These are phyloP conservation scores for Heterocephalus glaber DNA, from an alignment of 2,113 vertebrate genomes.

Conservation along the genomic window DNA sequence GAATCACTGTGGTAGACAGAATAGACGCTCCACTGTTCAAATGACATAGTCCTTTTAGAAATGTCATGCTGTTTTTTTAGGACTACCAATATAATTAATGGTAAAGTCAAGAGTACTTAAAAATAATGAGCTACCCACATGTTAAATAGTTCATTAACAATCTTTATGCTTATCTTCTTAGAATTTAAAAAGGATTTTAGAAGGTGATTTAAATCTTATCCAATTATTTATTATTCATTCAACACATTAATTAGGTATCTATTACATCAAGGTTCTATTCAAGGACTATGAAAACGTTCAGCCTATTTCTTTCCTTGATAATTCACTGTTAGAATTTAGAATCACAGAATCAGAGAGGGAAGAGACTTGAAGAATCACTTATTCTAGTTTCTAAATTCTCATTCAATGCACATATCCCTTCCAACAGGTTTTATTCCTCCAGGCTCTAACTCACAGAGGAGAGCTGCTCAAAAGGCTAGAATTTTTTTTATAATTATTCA, in stretches of 20 bases:
- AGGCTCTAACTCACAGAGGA: neutral
- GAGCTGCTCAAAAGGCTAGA: neutral
- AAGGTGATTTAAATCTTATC: conserved; percentile 7
- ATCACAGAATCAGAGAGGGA: neutral
- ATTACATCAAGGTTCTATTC: neutral
- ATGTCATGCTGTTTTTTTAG: neutral
- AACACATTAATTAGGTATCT: neutral
- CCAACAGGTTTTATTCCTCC: neutral
- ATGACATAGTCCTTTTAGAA: neutral
- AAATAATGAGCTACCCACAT: neutral
- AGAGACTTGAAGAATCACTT: neutral
- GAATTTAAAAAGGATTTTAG: neutral
- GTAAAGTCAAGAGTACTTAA: neutral
- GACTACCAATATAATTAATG: neutral
- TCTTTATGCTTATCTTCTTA: neutral
- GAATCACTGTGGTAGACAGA: neutral
- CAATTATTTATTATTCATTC: neutral
- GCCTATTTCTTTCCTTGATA: neutral
- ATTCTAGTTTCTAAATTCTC: neutral
- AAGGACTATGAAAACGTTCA: neutral
- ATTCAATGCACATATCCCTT: neutral
- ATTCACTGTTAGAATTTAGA: neutral
- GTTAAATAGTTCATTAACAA: neutral
- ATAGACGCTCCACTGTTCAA: neutral
- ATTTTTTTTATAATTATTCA: neutral